Conservation (phyloP, 2,113 vertebrate genomes). For the Syngnathus floridae region DNA sequence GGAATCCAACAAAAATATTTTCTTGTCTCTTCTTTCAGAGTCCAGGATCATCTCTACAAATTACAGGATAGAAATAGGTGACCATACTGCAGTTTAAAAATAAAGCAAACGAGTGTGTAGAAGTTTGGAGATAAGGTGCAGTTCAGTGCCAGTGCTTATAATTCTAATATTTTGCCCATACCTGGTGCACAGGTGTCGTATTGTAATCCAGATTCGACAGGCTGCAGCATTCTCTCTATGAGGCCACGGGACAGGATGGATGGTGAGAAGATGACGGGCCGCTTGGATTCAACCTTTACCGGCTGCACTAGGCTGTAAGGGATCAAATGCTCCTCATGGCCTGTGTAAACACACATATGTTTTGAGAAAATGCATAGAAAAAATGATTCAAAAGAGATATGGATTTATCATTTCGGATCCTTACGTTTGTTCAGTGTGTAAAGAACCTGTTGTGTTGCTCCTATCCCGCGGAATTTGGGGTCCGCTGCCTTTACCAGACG, state of each 20-base stretch:
- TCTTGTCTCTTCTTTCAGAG: constrained; percentile 52
- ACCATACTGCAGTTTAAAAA: neutral
- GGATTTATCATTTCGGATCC: neutral
- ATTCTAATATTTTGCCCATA: constrained; percentile 33
- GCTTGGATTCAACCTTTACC: constrained; percentile 64
- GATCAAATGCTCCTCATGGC: constrained; percentile 69
- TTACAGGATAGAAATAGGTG: constrained; percentile 7
- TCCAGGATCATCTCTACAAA: constrained; percentile 58
- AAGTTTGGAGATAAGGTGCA: neutral
- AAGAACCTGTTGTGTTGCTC: constrained; percentile 53
- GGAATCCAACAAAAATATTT: constrained; percentile 62
- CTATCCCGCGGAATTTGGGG: constrained; percentile 34
- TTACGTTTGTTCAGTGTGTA: constrained; percentile 73
- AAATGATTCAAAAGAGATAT: neutral
- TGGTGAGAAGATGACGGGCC: constrained; percentile 84
- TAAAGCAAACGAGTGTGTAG: neutral
- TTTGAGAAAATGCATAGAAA: neutral
- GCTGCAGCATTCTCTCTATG: constrained; percentile 84
- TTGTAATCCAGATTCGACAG: constrained; percentile 79
- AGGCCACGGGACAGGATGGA: constrained; percentile 77
- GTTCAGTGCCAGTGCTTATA: neutral
- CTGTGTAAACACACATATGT: constrained; percentile 42
- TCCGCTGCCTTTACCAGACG: constrained; percentile 68
- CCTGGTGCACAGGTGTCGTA: constrained; percentile 82
- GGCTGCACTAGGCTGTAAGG: constrained; percentile 85